These are phyloP conservation scores for Metacarcinus magister DNA, from an alignment of 2,888 invertebrate genomes.

Conservation along the genomic window DNA sequence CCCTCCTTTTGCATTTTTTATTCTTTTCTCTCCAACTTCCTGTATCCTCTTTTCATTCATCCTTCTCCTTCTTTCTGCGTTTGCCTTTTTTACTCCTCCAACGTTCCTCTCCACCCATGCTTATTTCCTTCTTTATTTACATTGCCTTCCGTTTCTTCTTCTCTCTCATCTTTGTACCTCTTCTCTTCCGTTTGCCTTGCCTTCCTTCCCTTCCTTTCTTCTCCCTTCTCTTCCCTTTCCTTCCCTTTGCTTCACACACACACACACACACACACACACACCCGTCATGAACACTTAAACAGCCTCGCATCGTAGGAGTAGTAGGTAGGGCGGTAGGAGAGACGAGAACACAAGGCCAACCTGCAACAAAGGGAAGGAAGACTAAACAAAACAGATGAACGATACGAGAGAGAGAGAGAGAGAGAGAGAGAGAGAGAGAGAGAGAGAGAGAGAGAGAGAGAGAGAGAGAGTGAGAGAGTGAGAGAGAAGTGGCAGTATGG, in stretches of 20 bases:
- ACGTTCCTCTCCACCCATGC: background rate
- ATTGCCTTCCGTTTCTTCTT: background rate
- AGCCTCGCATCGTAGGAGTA: too few species aligned
- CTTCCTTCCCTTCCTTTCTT: background rate
- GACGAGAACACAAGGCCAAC: too few species aligned
- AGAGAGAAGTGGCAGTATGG: too few species aligned
- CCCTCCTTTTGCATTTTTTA: background rate
- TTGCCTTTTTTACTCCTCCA: background rate
- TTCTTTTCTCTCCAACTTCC: background rate
- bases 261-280: background rate
- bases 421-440: too few species aligned
- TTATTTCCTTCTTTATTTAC: background rate
- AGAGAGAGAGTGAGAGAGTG: too few species aligned
- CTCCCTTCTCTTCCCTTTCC: background rate
- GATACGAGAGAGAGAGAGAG: too few species aligned
- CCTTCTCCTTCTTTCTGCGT: background rate
- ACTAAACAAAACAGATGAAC: too few species aligned
- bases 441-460: too few species aligned
- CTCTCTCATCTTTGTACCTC: background rate
- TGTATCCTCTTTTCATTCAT: background rate
- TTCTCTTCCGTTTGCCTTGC: background rate
- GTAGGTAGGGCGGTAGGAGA: too few species aligned
- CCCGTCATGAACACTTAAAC: background rate
- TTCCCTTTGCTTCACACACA: background rate
- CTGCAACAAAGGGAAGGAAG: too few species aligned